Percentiles rank a stretch among this genome's conserved stretches.
These are phyloP conservation scores for Eudemis profundana DNA, from an alignment of 2,888 invertebrate species.

Conservation along the genomic window DNA sequence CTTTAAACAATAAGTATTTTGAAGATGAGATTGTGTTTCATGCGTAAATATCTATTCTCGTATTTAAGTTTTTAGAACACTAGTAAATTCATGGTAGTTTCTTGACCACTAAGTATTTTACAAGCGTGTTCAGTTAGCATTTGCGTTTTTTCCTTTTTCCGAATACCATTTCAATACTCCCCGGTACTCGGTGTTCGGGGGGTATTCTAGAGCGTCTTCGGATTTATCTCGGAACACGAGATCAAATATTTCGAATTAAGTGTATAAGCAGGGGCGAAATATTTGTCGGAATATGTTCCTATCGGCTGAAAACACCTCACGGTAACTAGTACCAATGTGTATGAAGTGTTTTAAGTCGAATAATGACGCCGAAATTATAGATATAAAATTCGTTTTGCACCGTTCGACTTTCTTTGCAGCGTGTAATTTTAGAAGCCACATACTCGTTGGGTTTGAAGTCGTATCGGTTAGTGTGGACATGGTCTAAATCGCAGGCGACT, in stretches of 20 bases:
- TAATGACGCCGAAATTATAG: neutral
- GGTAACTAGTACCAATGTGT: constrained; percentile 15
- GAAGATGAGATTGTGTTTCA: no score
- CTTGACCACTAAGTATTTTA: constrained; percentile 13
- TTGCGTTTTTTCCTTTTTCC: constrained; percentile 23
- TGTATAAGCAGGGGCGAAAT: constrained; percentile 26
- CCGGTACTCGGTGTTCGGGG: constrained; percentile 13
- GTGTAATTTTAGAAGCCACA: constrained; percentile 25
- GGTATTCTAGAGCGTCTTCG: constrained; percentile 27
- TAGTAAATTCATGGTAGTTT: constrained; percentile 2
- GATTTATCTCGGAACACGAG: constrained; percentile 20
- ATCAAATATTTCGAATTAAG: constrained; percentile 24
- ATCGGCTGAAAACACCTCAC: constrained; percentile 24
- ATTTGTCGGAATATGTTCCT: constrained; percentile 32
- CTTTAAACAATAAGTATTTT: no score
- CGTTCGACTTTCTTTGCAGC: constrained; percentile 19
- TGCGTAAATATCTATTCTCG: neutral
- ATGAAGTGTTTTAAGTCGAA: constrained; percentile 29
- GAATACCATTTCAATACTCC: constrained; percentile 27
- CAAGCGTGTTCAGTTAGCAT: constrained; percentile 2
- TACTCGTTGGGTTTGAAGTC: constrained; percentile 20
- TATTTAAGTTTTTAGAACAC: constrained; percentile 8
- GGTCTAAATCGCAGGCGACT: constrained; percentile 21
- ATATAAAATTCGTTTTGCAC: constrained; percentile 23
- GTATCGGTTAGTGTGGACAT: constrained; percentile 25